A percentile compares a stretch with the other conserved stretches of the same genome.
phyloP scores from a whole-genome alignment of 2,888 invertebrate genomes.

The Pedicia rivosa region DNA sequence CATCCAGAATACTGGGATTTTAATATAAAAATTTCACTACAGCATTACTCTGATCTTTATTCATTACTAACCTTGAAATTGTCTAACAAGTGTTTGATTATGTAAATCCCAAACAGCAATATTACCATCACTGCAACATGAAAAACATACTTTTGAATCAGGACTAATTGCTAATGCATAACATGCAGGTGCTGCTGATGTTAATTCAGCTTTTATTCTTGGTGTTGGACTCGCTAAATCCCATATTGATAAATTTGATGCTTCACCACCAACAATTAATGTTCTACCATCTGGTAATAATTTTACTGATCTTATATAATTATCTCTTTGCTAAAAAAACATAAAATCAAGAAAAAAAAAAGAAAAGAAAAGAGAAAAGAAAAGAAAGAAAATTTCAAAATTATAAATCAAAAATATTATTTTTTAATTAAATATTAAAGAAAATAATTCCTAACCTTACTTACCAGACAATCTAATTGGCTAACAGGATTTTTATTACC shows the following conservation, averaged over 20 bases:
- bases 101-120: constrained; percentile 93
- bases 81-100: constrained; percentile 80
- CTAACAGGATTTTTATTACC: constrained; percentile 63
- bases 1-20: no score
- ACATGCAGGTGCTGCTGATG: constrained; percentile 88
- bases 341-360: no score
- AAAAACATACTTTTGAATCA: constrained; percentile 95
- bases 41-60: no score
- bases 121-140: constrained; percentile 96
- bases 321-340: constrained; percentile 69
- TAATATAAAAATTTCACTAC: no score
- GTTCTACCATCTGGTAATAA: constrained; percentile 86
- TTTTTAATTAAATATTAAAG: no score
- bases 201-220: constrained; percentile 78
- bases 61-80: constrained; percentile 57
- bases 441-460: constrained; percentile 13
- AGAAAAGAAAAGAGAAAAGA: constrained; percentile 5
- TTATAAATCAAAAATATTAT: no score
- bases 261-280: constrained; percentile 92
- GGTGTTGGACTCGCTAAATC: constrained; percentile 85
- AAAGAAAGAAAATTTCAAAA: constrained; percentile 1
- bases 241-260: constrained; percentile 90
- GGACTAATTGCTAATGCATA: constrained; percentile 95
- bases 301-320: constrained; percentile 92
- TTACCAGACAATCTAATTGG: constrained; percentile 70